Conservation (phyloP, 2,888 invertebrate species). For the Erebia palarica region DNA sequence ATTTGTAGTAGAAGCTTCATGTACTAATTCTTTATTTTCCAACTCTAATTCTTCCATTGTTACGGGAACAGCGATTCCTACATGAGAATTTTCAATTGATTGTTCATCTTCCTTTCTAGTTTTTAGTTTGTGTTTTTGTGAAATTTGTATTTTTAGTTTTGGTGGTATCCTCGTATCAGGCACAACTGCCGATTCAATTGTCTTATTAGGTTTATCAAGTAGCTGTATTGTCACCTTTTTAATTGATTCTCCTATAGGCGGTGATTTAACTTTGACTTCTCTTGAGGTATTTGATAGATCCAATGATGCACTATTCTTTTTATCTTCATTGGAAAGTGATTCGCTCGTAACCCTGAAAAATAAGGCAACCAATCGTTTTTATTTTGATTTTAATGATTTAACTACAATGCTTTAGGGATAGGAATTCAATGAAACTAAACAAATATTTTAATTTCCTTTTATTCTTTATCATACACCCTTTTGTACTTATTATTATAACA, state of each 20-base stretch:
- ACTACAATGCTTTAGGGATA: conserved; percentile 17
- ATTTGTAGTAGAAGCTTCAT: conserved; percentile 80
- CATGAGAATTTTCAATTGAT: conserved; percentile 79
- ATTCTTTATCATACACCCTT: background rate
- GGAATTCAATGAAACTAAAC: background rate
- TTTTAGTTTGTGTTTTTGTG: conserved; percentile 68
- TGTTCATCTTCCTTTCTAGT: conserved; percentile 66
- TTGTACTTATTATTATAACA: background rate
- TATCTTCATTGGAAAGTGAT: background rate
- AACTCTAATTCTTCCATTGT: conserved; percentile 84
- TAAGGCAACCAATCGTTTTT: conserved; percentile 6
- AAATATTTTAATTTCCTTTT: background rate
- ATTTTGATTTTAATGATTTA: background rate
- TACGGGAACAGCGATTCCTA: conserved; percentile 86
- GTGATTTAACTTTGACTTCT: conserved; percentile 67
- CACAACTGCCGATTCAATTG: conserved; percentile 66
- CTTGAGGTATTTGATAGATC: conserved; percentile 52
- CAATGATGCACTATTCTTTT: conserved; percentile 14
- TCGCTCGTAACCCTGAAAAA: conserved; percentile 34
- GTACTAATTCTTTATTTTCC: conserved; percentile 69
- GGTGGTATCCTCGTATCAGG: conserved; percentile 85
- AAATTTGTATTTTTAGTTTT: conserved; percentile 80
- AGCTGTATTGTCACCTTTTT: conserved; percentile 83
- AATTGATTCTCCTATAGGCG: conserved; percentile 80
- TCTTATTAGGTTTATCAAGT: conserved; percentile 70